A percentile compares a stretch with the other conserved stretches of the same genome.
Conservation (phyloP, 2,888 invertebrate species). For the Scotopteryx bipunctaria region DNA sequence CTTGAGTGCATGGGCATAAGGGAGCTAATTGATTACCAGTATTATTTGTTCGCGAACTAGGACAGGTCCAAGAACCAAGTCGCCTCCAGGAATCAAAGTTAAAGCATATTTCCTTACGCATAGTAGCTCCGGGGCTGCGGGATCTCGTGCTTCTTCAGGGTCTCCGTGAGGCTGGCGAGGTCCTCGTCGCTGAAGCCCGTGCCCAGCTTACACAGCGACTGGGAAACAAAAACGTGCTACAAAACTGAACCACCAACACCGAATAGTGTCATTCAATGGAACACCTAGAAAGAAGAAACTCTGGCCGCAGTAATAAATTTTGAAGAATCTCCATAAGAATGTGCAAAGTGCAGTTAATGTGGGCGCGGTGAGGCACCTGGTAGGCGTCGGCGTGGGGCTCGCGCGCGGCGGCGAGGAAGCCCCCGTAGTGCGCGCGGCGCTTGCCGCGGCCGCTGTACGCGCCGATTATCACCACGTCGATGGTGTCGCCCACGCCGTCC, state of each 20-base stretch:
- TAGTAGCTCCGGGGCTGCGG: conserved; percentile 91
- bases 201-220: conserved; percentile 87
- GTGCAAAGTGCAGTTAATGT: no score
- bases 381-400: conserved; percentile 95
- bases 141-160: conserved; percentile 90
- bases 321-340: no score
- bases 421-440: conserved; percentile 96
- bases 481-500: conserved; percentile 97
- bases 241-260: no score
- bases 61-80: no score
- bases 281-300: no score
- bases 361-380: no score
- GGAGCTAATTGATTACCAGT: no score
- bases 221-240: not conserved
- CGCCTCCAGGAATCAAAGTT: no score
- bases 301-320: no score
- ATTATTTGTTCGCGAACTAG: no score
- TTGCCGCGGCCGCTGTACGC: conserved; percentile 97
- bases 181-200: conserved; percentile 97
- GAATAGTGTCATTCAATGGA: no score
- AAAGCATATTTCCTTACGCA: conserved; percentile 58
- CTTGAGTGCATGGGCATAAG: no score
- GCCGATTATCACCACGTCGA: conserved; percentile 98
- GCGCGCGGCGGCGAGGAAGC: conserved; percentile 97
- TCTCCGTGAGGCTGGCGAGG: conserved; percentile 89